These are phyloP conservation scores for Chlorodrepanis virens DNA, from an alignment of 2,113 vertebrate genomes.

Conservation along the genomic window DNA sequence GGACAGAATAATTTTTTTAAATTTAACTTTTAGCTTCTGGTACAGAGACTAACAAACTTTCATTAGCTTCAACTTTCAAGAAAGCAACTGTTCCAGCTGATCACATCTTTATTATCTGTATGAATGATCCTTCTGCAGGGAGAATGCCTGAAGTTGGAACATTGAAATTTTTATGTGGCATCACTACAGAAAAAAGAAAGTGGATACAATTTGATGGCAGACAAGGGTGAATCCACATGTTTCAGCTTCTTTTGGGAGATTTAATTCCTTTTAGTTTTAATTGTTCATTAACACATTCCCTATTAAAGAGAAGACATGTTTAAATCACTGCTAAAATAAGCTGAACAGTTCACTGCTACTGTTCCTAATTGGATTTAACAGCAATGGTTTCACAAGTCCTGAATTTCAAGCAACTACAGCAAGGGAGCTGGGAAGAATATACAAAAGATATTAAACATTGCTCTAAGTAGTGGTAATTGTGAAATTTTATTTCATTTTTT, in stretches of 20 bases:
- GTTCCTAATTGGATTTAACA: background rate
- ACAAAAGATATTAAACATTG: background rate
- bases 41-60: background rate
- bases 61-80: background rate
- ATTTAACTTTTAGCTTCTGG: background rate
- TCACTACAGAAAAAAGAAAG: slow-evolving; percentile 36
- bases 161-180: background rate
- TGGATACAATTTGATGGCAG: background rate
- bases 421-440: background rate
- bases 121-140: background rate
- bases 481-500: slow-evolving; percentile 37
- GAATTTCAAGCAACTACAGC: background rate
- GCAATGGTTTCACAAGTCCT: background rate
- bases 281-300: background rate
- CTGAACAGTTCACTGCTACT: background rate
- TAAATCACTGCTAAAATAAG: background rate
- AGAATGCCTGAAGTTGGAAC: background rate
- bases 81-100: background rate
- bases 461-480: background rate
- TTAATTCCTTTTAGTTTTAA: background rate
- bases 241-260: background rate
- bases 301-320: background rate
- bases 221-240: background rate
- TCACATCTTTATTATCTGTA: background rate
- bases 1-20: background rate